Base-by-base conservation (phyloP, 1,140 invertebrate species). In the Ceratosolen solmsi region DNA sequence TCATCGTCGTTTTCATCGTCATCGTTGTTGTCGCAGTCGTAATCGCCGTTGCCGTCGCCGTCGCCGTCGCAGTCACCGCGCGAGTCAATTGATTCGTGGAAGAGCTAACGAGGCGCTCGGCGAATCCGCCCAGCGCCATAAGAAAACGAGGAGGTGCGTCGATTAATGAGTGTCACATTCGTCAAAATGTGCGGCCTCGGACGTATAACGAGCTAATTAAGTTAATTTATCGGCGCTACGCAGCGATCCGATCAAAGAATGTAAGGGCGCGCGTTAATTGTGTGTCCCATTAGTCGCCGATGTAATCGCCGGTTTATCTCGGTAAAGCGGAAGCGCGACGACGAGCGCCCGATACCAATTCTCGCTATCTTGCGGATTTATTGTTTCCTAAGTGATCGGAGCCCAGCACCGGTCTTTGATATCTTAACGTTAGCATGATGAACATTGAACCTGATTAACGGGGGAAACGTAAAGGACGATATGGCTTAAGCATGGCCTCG, bases 191-290 rank as follows among this genome's bases (percentile, higher is more conserved):
- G 11, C 46, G 25, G 38, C 36, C 33, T 73, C 58, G 72, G 17
- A 20, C 74, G 63, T 82, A 38, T 87, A 88, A 87, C 86, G 87
- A 87, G 88, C 85, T 89, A 88, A 89, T 89, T 88, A 88, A 89
- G 84, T 87, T 87, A 87, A 89, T 89, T 89, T 88, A 89, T 87
- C 86, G 87, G 79, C 86, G 85, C 85, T 89, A 86, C 84, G 85
- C 87, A 85, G 75, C 77, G 85, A 88, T 89, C 85, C 87, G 87
- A 88, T 87, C 84, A 85, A 46, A 89, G 87, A 89, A 87, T 15
- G 85, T 82, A 84, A 83, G 84, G 27, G 33, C 3, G 83, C 84
- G 85, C 85, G 87, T 89, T 89, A 88, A 89, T 88, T 88, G 84
- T 85, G 84, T 84, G 82, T 87, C 85, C 81, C 87, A 89, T 89